phyloP scores from a whole-genome alignment of 2,888 invertebrate species.

The Xylocampa areola region DNA sequence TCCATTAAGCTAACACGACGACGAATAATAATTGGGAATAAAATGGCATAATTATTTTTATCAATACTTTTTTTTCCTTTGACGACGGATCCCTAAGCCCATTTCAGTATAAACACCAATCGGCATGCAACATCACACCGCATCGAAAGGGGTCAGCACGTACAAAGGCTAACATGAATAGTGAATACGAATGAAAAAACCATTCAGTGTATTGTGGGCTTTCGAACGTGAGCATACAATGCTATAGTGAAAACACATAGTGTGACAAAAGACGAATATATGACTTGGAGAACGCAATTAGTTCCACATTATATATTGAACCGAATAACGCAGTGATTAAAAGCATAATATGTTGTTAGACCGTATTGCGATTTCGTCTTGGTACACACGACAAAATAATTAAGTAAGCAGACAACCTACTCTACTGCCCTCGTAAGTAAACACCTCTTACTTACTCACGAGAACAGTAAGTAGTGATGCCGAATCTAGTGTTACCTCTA shows the following conservation, averaged over 20 bases:
- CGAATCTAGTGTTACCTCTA: no score
- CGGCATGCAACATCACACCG: constrained; percentile 3
- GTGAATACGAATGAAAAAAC: constrained; percentile 24
- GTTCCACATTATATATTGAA: constrained; percentile 19
- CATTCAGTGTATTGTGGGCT: constrained; percentile 30
- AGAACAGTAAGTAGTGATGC: no score
- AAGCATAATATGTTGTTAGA: constrained; percentile 14
- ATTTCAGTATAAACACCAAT: constrained; percentile 5
- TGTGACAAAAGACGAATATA: constrained; percentile 25
- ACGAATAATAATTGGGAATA: no score
- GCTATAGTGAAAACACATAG: constrained; percentile 32
- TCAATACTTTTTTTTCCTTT: no score
- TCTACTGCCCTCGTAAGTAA: no score
- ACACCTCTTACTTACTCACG: no score
- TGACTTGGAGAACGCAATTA: constrained; percentile 22
- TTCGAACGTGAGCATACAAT: constrained; percentile 44
- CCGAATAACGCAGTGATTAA: constrained; percentile 11
- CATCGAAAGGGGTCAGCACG: constrained; percentile 22
- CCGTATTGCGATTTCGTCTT: background rate
- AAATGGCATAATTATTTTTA: no score
- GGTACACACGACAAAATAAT: no score
- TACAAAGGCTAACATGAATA: constrained; percentile 36
- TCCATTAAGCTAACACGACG: no score
- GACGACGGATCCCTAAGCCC: background rate
- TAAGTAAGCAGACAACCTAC: no score